phyloP scores from a whole-genome alignment of 2,888 invertebrate species.

The Atrina japonica region DNA sequence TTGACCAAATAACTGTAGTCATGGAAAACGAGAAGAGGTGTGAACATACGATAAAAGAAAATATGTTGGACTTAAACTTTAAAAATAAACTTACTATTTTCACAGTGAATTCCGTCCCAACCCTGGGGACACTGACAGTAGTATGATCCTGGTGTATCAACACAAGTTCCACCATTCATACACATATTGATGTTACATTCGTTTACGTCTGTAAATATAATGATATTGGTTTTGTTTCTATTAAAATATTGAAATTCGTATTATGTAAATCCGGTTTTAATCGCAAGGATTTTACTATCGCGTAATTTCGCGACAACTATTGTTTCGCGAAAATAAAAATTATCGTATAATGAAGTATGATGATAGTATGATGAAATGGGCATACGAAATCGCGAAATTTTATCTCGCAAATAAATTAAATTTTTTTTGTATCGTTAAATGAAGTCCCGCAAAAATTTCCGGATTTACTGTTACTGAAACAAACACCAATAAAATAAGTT shows the following conservation, averaged over 20 bases:
- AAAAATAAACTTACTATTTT: slow-evolving; percentile 55
- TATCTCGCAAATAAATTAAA: too few relatives aligned
- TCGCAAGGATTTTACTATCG: neutral
- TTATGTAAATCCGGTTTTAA: neutral
- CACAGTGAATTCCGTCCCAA: slow-evolving; percentile 58
- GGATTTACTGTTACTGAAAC: too few relatives aligned
- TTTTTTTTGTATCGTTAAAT: too few relatives aligned
- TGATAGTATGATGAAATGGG: too few relatives aligned
- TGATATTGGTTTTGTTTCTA: neutral
- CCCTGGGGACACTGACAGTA: slow-evolving; percentile 60
- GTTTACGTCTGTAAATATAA: slow-evolving; percentile 51
- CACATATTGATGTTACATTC: slow-evolving; percentile 47
- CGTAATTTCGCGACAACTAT: neutral
- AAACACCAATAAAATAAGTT: too few relatives aligned
- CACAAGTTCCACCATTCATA: slow-evolving; percentile 58
- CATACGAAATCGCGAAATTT: too few relatives aligned
- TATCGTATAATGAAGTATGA: too few relatives aligned
- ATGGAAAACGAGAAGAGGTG: too few relatives aligned
- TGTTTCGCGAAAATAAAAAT: too few relatives aligned
- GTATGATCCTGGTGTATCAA: slow-evolving; percentile 54
- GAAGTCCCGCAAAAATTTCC: too few relatives aligned
- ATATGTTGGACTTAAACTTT: too few relatives aligned
- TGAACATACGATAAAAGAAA: too few relatives aligned
- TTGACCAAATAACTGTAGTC: neutral
- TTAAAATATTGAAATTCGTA: neutral